Percentiles rank a stretch among this genome's conserved stretches.
These are phyloP conservation scores for Ivindomyrus marchei DNA, from an alignment of 2,113 vertebrate genomes.

Conservation along the genomic window DNA sequence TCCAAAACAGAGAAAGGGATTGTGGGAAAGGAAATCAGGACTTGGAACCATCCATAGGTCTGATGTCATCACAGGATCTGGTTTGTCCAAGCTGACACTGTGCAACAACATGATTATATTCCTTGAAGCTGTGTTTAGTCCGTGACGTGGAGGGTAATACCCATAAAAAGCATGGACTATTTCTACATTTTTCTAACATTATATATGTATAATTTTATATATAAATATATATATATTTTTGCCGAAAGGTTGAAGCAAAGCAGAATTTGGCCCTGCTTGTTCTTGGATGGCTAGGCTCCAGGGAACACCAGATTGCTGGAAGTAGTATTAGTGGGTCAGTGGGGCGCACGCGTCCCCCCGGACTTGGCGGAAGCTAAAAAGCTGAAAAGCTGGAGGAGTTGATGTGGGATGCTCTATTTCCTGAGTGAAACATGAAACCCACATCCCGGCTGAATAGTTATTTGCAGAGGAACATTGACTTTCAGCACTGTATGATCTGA, in stretches of 20 bases:
- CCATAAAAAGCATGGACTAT: background rate
- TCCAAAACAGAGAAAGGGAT: conserved; percentile 14
- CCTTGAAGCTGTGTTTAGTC: background rate
- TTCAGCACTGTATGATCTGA: background rate
- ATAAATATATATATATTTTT: background rate
- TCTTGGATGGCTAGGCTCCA: conserved; percentile 9
- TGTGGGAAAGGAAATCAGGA: background rate
- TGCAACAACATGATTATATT: background rate
- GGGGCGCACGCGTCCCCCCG: background rate
- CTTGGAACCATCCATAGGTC: background rate
- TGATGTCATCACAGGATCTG: background rate
- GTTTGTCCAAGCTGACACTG: background rate
- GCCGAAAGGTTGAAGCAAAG: background rate
- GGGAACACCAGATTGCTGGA: conserved; percentile 7
- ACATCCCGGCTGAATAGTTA: background rate
- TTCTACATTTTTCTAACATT: background rate
- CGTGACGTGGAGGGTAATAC: background rate
- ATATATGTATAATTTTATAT: background rate
- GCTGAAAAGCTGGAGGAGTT: background rate
- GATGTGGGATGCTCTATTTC: background rate
- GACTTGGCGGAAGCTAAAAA: background rate
- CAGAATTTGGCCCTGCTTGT: background rate
- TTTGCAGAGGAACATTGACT: background rate
- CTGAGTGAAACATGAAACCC: background rate
- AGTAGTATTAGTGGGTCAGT: conserved; percentile 16